These are phyloP conservation scores for Archivesica marissinica DNA, from an alignment of 1,140 invertebrate genomes.

Conservation along the genomic window DNA sequence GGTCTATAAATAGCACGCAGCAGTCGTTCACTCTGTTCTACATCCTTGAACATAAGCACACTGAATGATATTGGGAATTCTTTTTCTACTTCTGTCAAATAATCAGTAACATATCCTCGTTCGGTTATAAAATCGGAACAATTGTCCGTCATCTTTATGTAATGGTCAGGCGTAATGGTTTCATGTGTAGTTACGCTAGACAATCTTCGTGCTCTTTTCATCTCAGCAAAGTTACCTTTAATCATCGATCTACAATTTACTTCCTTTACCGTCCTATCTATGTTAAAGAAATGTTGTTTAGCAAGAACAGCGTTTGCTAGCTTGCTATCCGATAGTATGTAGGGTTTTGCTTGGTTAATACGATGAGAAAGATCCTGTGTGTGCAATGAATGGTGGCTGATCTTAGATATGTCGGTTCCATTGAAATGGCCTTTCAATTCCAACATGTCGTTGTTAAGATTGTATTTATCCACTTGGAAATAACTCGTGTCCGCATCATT, in stretches of 20 bases:
- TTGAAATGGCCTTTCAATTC: slow-evolving; percentile 15
- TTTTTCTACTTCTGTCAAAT: slow-evolving; percentile 66
- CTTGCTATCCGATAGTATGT: neutral
- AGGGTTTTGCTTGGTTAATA: slow-evolving; percentile 9
- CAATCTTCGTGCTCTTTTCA: neutral
- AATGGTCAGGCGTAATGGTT: neutral
- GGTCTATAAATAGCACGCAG: slow-evolving; percentile 79
- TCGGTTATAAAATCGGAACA: slow-evolving; percentile 50
- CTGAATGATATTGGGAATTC: slow-evolving; percentile 79
- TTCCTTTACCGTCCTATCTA: neutral
- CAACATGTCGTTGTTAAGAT: neutral
- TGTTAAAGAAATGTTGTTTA: neutral
- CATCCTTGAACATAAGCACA: slow-evolving; percentile 73
- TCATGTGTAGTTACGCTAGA: neutral
- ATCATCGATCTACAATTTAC: neutral
- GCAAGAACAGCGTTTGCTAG: neutral
- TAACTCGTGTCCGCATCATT: neutral
- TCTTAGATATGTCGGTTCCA: neutral
- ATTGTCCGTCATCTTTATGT: slow-evolving; percentile 14
- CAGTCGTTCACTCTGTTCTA: slow-evolving; percentile 77
- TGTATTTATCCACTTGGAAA: slow-evolving; percentile 19
- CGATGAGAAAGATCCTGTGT: neutral
- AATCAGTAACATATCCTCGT: slow-evolving; percentile 65
- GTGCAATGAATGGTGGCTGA: neutral
- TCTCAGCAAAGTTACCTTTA: neutral